Conservation (phyloP, 2,113 vertebrate genomes). For the Cyphomyrus discorhynchus region DNA sequence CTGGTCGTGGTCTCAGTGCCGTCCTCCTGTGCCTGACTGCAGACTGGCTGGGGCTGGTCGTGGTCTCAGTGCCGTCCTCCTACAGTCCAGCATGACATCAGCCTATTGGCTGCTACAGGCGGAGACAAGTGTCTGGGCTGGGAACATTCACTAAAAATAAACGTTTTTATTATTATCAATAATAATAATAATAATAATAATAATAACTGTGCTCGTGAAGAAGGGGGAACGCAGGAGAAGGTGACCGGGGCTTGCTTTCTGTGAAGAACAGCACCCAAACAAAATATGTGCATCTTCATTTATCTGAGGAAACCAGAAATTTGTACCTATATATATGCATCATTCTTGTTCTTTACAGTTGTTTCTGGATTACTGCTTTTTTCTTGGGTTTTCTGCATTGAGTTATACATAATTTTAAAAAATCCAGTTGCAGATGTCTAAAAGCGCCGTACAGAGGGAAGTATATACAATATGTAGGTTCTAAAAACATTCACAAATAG, state of each 20-base stretch:
- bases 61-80: constrained; percentile 41
- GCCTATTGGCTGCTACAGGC: constrained; percentile 40
- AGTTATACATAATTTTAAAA: not conserved
- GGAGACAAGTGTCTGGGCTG: constrained; percentile 32
- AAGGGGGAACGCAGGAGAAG: not conserved
- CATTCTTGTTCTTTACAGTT: not conserved
- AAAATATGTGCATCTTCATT: not conserved
- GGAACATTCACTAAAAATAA: not conserved
- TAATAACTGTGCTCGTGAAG: not conserved
- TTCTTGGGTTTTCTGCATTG: not conserved
- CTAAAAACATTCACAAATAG: not conserved
- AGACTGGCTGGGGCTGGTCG: not conserved
- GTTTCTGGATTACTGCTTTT: too few species aligned
- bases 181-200: not conserved
- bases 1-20: constrained; percentile 9
- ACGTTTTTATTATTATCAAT: not conserved
- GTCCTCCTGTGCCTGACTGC: not conserved
- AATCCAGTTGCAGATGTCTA: not conserved
- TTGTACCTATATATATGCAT: not conserved
- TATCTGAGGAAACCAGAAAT: not conserved
- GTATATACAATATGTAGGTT: not conserved
- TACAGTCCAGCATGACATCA: constrained; percentile 58
- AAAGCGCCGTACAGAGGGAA: not conserved
- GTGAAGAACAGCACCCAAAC: not conserved
- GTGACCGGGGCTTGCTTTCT: not conserved